Base-by-base conservation (phyloP, 2,113 vertebrate genomes). In the Rhinogobius similis region DNA sequence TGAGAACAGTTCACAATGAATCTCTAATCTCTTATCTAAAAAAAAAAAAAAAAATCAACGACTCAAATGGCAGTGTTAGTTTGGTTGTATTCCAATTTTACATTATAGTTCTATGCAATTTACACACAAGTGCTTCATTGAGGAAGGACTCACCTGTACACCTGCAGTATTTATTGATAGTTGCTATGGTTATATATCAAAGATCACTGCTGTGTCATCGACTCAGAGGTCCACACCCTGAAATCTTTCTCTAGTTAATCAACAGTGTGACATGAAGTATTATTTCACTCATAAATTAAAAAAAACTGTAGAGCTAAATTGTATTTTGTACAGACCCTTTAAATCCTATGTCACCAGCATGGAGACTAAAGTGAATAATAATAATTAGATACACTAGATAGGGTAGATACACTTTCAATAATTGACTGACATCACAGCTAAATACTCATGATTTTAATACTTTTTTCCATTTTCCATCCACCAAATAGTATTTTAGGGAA, bases 161-260 rank as follows among this genome's bases (percentile, higher is more conserved):
- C 21, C 27, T 29, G 4, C 36, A 4, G 18, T 12, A 62, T 27
- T 66, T 66, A 55, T 29, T 23, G 7, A 66, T 62, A 7, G 46
- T 70, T 56, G 65, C 46, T 64, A 68, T 72, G 29, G 58, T 32
- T 21, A 16, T 39, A 62, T 58, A 68, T 62, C 68, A 70, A 75
- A 72, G 65, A 68, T 78, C 12, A 56, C 48, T 29, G 23, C n/a
- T 21, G 14, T 41, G 48, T 76, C 67, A 81, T 82, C 66, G 64
- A 21, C 32, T 48, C 12, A 58, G 61, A 9, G 50, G 18, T 3
- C 55, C 41, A 78, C 79, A 74, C 68, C 73, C 72, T 73, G 67
- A 44, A 44, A 26, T 71, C 53, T 29, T 43, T 3, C 20, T 23
- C 50, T 18, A 27, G 10, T 29, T 52, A 36, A 52, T 58, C 24